Percentiles rank a stretch among this genome's conserved stretches.
phyloP scores from a whole-genome alignment of 2,888 invertebrate species.

The Ennomos erosarius region DNA sequence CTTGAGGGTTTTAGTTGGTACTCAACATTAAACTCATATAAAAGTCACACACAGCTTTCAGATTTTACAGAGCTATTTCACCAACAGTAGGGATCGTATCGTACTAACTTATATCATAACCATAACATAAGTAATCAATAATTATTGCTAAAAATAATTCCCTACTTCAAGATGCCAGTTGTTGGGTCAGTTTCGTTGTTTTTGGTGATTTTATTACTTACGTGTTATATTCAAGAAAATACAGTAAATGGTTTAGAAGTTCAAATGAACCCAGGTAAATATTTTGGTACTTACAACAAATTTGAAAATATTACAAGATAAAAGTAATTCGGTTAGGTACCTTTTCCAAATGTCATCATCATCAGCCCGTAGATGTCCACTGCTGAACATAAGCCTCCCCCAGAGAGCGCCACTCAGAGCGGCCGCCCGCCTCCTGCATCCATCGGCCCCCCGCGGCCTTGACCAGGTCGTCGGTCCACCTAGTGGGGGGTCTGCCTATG shows the following conservation, averaged over 20 bases:
- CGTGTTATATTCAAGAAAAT: conserved; percentile 56
- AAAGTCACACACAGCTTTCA: conserved; percentile 17
- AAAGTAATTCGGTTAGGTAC: too few relatives aligned
- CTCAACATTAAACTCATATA: conserved; percentile 24
- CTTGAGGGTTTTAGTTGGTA: not conserved
- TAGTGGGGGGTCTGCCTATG: too few relatives aligned
- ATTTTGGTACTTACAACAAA: not conserved
- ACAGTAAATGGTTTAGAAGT: conserved; percentile 65
- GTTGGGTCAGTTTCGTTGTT: conserved; percentile 43
- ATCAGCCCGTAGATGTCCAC: too few relatives aligned
- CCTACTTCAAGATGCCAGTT: conserved; percentile 47
- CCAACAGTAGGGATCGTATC: conserved; percentile 1
- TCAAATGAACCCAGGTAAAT: conserved; percentile 66
- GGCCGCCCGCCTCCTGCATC: too few relatives aligned
- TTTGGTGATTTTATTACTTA: conserved; percentile 48
- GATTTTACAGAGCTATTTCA: conserved; percentile 21
- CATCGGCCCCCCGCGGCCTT: too few relatives aligned
- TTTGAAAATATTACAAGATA: not conserved
- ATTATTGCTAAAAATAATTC: too few relatives aligned
- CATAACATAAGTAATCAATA: too few relatives aligned
- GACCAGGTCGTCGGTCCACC: too few relatives aligned
- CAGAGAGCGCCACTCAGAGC: too few relatives aligned
- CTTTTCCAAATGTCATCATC: too few relatives aligned
- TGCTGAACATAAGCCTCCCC: too few relatives aligned
- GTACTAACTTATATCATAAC: not conserved